Evolutionary conservation across 2,113 vertebrate genomes (phyloP), one percentile per base, ranked within the genome.

Genomic region (Cyprinus carpio): DNA sequence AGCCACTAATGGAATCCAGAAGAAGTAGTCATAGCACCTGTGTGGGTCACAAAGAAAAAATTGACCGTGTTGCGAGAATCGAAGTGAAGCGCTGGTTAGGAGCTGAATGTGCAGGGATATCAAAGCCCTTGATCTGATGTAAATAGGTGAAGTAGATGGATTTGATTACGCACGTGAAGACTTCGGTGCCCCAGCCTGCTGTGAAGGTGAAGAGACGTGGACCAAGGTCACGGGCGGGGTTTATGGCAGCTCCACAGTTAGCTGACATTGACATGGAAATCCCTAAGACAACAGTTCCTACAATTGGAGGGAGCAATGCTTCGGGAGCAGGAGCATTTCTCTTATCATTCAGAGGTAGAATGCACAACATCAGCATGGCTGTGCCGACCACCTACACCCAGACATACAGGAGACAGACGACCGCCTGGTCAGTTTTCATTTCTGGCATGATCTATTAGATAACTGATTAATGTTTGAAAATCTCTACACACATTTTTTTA

Each of bases 101-200:
- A 81, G n/a, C 8, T 16, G 2, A 27, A 78, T 11, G n/a, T n/a
- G 8, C 7, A 46, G 16, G 6, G 37, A 65, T 67, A 72, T 49
- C 15, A 67, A 15, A 29, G 29, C 27, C 10, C 18, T 20, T 56
- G 23, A 60, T 49, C 3, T 25, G 64, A 72, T 1, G 0, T 16
- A 77, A 37, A 56, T 23, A 37, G 13, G 23, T 34, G 40, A 25
- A n/a, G 0, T 65, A 54, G 29, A 16, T 8, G 29, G 10, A 37
- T 62, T 8, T 37, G 40, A 67, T 20, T 34, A 91, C 94, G 56
- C 37, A 95, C 93, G 93, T 95, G 88, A 95, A 94, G 15, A 98
- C 97, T 81, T 97, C 96, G 0, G 89, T 51, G 0, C 96, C 97
- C 96, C 97, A 98, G 49, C 97, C 97, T 1, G 96, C 97, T 2